Evolutionary conservation across 2,113 vertebrate species (phyloP), one percentile per base, ranked within the genome.

Genomic region (Australoheros scitulus): DNA sequence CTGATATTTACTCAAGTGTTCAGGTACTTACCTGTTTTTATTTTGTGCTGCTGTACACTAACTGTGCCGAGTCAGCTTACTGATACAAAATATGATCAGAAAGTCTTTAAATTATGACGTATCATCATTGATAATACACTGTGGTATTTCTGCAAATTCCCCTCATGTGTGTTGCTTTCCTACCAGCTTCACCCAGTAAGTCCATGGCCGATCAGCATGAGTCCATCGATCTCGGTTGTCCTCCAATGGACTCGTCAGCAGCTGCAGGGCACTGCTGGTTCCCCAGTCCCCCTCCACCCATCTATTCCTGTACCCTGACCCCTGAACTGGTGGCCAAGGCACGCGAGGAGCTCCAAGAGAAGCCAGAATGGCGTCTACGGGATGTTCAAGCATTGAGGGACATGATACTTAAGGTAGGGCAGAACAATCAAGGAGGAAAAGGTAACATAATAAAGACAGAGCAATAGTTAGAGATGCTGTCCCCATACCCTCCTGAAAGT

Each of bases 261-360:
- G 95, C 96, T 75, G 94, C 38, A 2, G 95, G 93, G 55, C 81
- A 84, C 72, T 75, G 81, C 87, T 93, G 94, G 93, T 95, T 97
- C 18, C 94, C 96, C 0, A 82, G 90, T 0, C 95, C 95, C 0
- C 95, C 93, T 3, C 96, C 96, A 0, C 95, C 95, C 41, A 92
- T 93, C 81, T 99, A 99, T 4, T 94, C 96, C 70, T 99, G 98
- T 88, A 96, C 96, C 0, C 93, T 99, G 86, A 97, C 96, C 2
- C 96, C 97, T 1, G 97, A 98, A 5, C 96, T 99, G 82, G 94
- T 98, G 85, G 95, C 96, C 90, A 99, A 99, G 87, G 98, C 98
- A 29, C 95, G 97, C 22, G 98, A 99, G 64, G 98, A 99, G 92
- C 96, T 99, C 11, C 98, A 99, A 91, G 98, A 99, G 93, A 99